Evolutionary conservation across 2,113 vertebrate species (phyloP).

Genomic region (Gallinago jamesoni): DNA sequence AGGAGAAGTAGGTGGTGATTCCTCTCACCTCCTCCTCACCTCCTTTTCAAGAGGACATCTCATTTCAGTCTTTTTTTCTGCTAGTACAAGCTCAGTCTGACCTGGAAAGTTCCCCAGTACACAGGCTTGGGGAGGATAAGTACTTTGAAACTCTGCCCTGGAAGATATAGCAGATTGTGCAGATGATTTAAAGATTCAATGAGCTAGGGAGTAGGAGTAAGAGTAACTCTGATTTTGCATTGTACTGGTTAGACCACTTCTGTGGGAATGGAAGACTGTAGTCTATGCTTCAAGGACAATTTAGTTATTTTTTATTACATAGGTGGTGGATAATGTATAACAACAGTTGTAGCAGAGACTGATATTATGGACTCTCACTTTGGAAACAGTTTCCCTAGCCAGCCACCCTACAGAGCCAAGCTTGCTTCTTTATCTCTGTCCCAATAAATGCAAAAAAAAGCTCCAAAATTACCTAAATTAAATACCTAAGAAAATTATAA

Average conservation of each 20-base stretch:
- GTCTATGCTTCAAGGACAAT: background rate
- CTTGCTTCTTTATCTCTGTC: background rate
- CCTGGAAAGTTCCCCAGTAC: background rate
- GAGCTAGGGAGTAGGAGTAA: background rate
- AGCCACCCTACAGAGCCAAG: background rate
- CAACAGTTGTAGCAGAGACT: background rate
- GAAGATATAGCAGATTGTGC: background rate
- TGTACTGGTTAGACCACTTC: background rate
- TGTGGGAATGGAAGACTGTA: background rate
- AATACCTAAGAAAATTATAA: background rate
- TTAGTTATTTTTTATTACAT: background rate
- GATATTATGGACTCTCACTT: background rate
- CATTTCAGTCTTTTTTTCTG: background rate
- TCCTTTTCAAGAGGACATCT: constrained; percentile 6
- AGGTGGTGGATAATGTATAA: background rate
- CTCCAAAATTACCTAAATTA: background rate
- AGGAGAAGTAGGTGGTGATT: constrained; percentile 49
- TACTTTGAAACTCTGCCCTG: background rate
- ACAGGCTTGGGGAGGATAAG: background rate
- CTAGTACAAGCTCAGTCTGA: background rate
- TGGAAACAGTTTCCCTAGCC: background rate
- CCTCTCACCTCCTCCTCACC: constrained; percentile 32
- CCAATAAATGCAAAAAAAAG: background rate
- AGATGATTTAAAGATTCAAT: background rate
- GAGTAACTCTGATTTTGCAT: background rate